A percentile compares a stretch with the other conserved stretches of the same genome.
These are phyloP conservation scores for Pseudococcus jackbeardsleyi DNA, from an alignment of 2,888 invertebrate genomes.

Conservation along the genomic window DNA sequence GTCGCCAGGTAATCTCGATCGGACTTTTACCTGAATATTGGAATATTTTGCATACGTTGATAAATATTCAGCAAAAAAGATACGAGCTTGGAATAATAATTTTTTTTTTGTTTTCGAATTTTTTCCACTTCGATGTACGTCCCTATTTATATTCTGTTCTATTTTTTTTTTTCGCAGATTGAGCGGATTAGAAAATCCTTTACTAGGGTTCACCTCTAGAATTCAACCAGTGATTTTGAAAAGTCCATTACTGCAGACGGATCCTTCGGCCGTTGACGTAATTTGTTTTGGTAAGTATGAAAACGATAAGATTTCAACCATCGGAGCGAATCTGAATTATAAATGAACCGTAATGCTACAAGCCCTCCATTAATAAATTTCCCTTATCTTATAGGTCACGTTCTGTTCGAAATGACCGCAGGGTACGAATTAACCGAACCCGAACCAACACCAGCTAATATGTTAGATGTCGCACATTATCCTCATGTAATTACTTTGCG, in stretches of 20 bases:
- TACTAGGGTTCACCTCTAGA: constrained; percentile 81
- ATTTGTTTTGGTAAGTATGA: constrained; percentile 78
- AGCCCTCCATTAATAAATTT: not conserved
- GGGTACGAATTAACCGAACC: constrained; percentile 85
- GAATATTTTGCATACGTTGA: constrained; percentile 55
- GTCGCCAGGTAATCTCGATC: constrained; percentile 80
- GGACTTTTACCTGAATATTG: constrained; percentile 60
- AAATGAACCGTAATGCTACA: not conserved
- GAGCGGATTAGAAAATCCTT: constrained; percentile 87
- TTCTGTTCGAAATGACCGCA: constrained; percentile 92
- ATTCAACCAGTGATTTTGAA: constrained; percentile 73
- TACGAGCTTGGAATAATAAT: constrained; percentile 17
- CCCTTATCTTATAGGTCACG: constrained; percentile 73
- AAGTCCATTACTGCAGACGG: constrained; percentile 71
- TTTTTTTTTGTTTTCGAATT: not conserved
- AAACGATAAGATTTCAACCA: not conserved
- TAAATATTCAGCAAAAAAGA: not conserved
- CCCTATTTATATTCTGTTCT: not conserved
- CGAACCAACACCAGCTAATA: constrained; percentile 80
- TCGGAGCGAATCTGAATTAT: not conserved
- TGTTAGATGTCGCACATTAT: constrained; percentile 79
- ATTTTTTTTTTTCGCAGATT: constrained; percentile 72
- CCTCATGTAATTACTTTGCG: constrained; percentile 76
- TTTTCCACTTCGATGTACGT: not conserved
- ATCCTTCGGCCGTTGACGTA: constrained; percentile 75